Evolutionary conservation across 2,797 vertebrate species (phyloP).

Genomic region (Acipenser transmontanus): DNA sequence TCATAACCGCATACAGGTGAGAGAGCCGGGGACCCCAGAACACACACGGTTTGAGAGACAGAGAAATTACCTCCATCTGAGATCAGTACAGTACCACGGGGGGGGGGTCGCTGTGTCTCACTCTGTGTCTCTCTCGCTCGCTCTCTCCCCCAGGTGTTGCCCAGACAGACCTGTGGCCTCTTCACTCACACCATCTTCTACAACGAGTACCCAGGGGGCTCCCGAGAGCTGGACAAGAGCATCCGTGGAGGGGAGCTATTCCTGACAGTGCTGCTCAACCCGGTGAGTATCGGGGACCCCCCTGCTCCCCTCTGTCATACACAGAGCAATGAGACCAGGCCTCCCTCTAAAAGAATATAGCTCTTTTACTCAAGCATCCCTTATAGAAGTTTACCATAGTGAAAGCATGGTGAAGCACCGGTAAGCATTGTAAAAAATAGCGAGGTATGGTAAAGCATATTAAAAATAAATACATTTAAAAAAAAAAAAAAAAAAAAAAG

Average conservation of each 20-base stretch:
- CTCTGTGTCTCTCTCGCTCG: constrained; percentile 8
- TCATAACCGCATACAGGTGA: constrained; percentile 84
- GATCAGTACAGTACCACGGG: not conserved
- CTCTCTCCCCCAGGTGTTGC: constrained; percentile 69
- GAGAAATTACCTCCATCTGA: too few species aligned
- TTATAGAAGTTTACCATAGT: too few species aligned
- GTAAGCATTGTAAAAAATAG: too few species aligned
- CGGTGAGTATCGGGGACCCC: constrained; percentile 58
- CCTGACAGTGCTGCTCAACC: constrained; percentile 88
- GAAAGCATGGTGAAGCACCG: too few species aligned
- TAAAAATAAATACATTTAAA: too few species aligned
- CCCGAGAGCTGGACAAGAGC: constrained; percentile 90
- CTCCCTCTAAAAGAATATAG: too few species aligned
- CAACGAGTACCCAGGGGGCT: constrained; percentile 91
- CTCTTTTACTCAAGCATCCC: too few species aligned
- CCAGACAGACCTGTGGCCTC: constrained; percentile 91
- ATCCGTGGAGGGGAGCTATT: constrained; percentile 94
- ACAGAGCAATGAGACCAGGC: not conserved
- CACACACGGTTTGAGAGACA: not conserved
- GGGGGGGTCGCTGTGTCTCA: constrained; percentile 1
- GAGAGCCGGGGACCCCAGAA: constrained; percentile 8
- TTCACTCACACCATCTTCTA: constrained; percentile 98
- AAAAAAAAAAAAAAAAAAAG: too few species aligned
- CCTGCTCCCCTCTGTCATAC: not conserved
- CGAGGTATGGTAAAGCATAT: too few species aligned